Evolutionary conservation across 2,797 vertebrate genomes (phyloP).

Genomic region (Luscinia luscinia): DNA sequence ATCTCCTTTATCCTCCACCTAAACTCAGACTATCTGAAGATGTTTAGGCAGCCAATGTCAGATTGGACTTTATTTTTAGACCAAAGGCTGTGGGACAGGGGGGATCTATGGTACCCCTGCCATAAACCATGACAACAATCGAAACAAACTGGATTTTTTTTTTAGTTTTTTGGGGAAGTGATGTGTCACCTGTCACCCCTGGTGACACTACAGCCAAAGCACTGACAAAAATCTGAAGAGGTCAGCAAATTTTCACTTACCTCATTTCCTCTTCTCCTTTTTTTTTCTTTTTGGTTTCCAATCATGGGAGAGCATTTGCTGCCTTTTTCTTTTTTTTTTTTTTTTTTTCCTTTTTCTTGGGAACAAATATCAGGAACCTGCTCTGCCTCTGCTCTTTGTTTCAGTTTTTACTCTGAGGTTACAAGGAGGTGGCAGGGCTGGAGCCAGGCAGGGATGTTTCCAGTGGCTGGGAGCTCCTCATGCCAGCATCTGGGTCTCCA

Average conservation of each 20-base stretch:
- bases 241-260: not conserved
- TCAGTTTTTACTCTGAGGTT: not conserved
- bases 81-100: not conserved
- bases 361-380: not conserved
- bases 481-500: rapidly evolving
- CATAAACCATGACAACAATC: not conserved
- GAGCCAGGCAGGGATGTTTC: not conserved
- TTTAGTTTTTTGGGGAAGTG: not conserved
- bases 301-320: not conserved
- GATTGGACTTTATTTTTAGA: not conserved
- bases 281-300: not conserved
- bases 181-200: conserved; percentile 32
- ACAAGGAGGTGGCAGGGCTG: rapidly evolving
- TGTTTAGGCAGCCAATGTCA: not conserved
- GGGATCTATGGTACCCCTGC: not conserved
- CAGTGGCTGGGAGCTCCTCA: not conserved
- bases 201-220: conserved; percentile 6
- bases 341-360: not conserved
- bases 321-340: not conserved
- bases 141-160: not conserved
- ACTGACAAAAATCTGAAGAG: not conserved
- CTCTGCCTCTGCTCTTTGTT: not conserved
- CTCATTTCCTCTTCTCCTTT: conserved; percentile 29
- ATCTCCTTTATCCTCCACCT: not conserved
- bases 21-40: not conserved